phyloP scores from a whole-genome alignment of 2,888 invertebrate genomes.

The Petrophora chlorosata region DNA sequence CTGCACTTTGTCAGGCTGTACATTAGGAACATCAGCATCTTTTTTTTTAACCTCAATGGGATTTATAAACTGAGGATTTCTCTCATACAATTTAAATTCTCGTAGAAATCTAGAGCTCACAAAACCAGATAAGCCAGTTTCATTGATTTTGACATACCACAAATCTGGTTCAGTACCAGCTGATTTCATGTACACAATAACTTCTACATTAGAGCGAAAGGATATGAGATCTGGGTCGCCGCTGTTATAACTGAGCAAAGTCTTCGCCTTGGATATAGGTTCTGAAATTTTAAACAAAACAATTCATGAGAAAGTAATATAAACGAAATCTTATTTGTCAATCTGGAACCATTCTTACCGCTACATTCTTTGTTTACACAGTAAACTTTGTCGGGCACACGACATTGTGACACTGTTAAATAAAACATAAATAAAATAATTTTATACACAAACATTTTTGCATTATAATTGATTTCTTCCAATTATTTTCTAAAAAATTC shows the following conservation, averaged over 20 bases:
- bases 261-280: conserved; percentile 85
- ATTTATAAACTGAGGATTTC: conserved; percentile 62
- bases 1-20: conserved; percentile 71
- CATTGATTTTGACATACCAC: conserved; percentile 88
- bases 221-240: conserved; percentile 84
- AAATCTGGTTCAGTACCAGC: conserved; percentile 84
- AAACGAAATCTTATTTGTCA: conserved; percentile 28
- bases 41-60: conserved; percentile 41
- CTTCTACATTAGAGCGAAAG: conserved; percentile 82
- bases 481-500: conserved; percentile 58
- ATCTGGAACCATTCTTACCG: conserved; percentile 75
- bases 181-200: conserved; percentile 88
- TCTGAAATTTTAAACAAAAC: conserved; percentile 64
- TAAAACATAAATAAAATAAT: conserved; percentile 69
- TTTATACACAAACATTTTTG: conserved; percentile 73
- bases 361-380: conserved; percentile 89
- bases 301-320: conserved; percentile 45
- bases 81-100: conserved; percentile 83
- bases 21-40: conserved; percentile 46
- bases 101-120: conserved; percentile 83
- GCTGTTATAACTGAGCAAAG: conserved; percentile 82
- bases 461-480: conserved; percentile 65
- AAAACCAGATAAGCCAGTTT: conserved; percentile 88
- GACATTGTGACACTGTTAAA: conserved; percentile 62
- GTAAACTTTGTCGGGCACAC: conserved; percentile 86